A percentile compares a stretch with the other conserved stretches of the same genome.
Evolutionary conservation across 2,113 vertebrate genomes (phyloP).

Genomic region (Cinclus cinclus): DNA sequence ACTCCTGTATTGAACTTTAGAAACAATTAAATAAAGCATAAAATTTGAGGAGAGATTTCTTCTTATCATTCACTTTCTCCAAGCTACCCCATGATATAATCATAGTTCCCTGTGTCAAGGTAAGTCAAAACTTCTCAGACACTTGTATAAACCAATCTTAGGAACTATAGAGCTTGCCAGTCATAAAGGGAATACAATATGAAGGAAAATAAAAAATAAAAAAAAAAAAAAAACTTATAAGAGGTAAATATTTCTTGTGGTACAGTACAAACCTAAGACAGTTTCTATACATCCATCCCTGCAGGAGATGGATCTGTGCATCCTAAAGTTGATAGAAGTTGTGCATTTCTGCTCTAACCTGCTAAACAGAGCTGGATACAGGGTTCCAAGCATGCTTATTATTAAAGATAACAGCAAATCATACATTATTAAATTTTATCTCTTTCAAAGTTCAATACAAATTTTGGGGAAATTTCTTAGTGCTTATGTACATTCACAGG

Average conservation of each 20-base stretch:
- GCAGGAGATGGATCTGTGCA: not conserved
- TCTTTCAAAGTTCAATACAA: not conserved
- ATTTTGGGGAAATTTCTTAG: not conserved
- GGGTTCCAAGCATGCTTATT: not conserved
- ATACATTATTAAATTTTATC: not conserved
- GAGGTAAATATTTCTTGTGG: not conserved
- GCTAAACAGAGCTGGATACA: not conserved
- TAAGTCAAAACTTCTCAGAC: not conserved
- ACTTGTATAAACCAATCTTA: not conserved
- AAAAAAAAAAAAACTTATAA: no score
- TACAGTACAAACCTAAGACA: not conserved
- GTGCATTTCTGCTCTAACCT: not conserved
- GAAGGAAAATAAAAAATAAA: not conserved
- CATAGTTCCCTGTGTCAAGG: not conserved
- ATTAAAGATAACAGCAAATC: not conserved
- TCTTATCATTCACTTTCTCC: not conserved
- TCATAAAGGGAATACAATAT: not conserved
- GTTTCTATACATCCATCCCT: not conserved
- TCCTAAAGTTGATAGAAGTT: not conserved
- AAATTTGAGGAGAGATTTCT: not conserved
- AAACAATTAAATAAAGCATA: not conserved
- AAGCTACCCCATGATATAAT: not conserved
- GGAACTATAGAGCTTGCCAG: not conserved
- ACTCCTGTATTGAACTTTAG: not conserved
- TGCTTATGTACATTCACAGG: not conserved